These are phyloP conservation scores for Dinothrombium tinctorium DNA, from an alignment of 1,140 invertebrate species.

Conservation along the genomic window DNA sequence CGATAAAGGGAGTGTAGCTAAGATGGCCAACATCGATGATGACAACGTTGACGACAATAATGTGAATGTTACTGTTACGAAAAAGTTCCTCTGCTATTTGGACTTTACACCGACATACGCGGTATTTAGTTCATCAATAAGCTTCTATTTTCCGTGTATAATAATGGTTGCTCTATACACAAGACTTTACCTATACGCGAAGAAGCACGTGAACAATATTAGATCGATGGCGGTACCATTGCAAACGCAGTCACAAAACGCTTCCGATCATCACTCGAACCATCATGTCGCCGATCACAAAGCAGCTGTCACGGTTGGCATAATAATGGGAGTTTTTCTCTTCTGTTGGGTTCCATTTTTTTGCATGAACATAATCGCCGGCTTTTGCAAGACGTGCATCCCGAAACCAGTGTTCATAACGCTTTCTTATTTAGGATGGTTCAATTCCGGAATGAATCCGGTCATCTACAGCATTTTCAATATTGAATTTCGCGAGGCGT, in stretches of 20 bases:
- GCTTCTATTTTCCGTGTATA: conserved; percentile 75
- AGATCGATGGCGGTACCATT: conserved; percentile 19
- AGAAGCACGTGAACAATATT: conserved; percentile 86
- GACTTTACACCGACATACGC: conserved; percentile 82
- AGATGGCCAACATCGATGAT: background rate
- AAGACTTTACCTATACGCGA: conserved; percentile 84
- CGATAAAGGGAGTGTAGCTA: too few species aligned
- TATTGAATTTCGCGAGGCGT: conserved; percentile 96
- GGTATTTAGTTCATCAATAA: conserved; percentile 86
- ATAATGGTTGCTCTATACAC: conserved; percentile 59
- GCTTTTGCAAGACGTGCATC: conserved; percentile 81
- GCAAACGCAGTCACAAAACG: background rate
- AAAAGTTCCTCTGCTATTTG: conserved; percentile 48
- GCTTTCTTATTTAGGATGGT: conserved; percentile 94
- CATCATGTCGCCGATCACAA: conserved; percentile 82
- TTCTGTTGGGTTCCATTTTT: conserved; percentile 95
- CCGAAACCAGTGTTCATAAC: conserved; percentile 56
- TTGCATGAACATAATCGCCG: conserved; percentile 78
- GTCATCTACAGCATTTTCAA: conserved; percentile 99
- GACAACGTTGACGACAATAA: background rate
- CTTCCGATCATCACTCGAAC: conserved; percentile 20
- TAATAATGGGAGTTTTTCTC: conserved; percentile 80
- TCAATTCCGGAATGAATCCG: conserved; percentile 77
- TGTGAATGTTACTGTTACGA: background rate
- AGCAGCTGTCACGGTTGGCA: conserved; percentile 79